Evolutionary conservation across 2,888 invertebrate species (phyloP).

Genomic region (Drosophila macrospina): DNA sequence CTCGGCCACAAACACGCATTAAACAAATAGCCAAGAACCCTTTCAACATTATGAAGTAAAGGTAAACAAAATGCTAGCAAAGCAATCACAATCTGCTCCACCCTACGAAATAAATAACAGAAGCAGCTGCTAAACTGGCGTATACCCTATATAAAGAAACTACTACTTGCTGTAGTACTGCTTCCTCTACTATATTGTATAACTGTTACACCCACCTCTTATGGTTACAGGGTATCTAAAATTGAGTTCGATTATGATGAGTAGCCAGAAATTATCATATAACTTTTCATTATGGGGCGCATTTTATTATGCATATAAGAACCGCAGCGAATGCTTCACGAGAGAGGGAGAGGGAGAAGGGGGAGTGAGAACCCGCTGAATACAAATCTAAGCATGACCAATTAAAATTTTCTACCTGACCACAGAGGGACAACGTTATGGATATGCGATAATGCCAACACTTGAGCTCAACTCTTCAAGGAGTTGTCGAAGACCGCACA

Average conservation of each 20-base stretch:
- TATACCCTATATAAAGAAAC: conserved; percentile 18
- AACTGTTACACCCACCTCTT: too few relatives aligned
- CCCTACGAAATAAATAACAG: conserved; percentile 1
- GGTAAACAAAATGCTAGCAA: conserved; percentile 41
- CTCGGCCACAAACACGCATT: conserved; percentile 12
- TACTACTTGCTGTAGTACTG: too few relatives aligned
- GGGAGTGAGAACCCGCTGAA: conserved; percentile 24
- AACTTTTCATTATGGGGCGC: conserved; percentile 54
- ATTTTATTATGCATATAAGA: conserved; percentile 44
- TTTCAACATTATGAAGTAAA: conserved; percentile 32
- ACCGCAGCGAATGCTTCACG: conserved; percentile 3
- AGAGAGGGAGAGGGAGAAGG: background rate
- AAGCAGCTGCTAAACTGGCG: background rate
- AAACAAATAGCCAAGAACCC: conserved; percentile 22
- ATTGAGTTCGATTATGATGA: conserved; percentile 45
- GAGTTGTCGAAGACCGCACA: conserved; percentile 48
- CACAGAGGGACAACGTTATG: conserved; percentile 33
- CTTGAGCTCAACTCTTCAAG: conserved; percentile 31
- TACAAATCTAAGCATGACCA: conserved; percentile 61
- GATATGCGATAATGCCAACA: conserved; percentile 43
- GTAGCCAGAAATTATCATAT: conserved; percentile 68
- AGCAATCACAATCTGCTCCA: conserved; percentile 45
- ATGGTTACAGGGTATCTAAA: background rate
- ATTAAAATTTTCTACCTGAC: conserved; percentile 70
- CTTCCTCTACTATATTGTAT: too few relatives aligned